Conservation (phyloP, 2,888 invertebrate species). For the Temnothorax unifasciatus region DNA sequence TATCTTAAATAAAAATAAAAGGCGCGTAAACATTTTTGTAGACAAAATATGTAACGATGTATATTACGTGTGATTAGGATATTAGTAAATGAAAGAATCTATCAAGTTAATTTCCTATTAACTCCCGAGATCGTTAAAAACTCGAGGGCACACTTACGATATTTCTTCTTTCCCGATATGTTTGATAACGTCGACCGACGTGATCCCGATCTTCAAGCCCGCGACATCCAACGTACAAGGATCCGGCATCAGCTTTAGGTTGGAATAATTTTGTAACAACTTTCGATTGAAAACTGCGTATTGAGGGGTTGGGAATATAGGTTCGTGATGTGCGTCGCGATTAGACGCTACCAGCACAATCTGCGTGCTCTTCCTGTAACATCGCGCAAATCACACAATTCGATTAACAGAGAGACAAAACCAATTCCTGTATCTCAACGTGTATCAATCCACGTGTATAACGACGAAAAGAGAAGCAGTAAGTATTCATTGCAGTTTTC, state of each 20-base stretch:
- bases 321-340: conserved; percentile 92
- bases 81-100: background rate
- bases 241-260: conserved; percentile 92
- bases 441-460: background rate
- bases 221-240: conserved; percentile 93
- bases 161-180: conserved; percentile 94
- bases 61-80: background rate
- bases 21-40: conserved; percentile 3
- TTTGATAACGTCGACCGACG: conserved; percentile 94
- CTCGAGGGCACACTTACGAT: conserved; percentile 87
- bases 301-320: conserved; percentile 95
- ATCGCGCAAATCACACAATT: background rate
- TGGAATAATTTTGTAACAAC: conserved; percentile 86
- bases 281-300: conserved; percentile 87
- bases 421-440: background rate
- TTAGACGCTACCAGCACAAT: conserved; percentile 92
- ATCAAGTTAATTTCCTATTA: background rate
- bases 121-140: background rate
- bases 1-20: background rate
- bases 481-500: background rate
- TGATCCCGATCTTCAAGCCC: conserved; percentile 92
- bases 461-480: background rate
- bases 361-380: conserved; percentile 88
- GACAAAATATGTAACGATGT: conserved; percentile 4
- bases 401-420: background rate